These are phyloP conservation scores for Pheosia gnoma DNA, from an alignment of 2,888 invertebrate species.

Conservation along the genomic window DNA sequence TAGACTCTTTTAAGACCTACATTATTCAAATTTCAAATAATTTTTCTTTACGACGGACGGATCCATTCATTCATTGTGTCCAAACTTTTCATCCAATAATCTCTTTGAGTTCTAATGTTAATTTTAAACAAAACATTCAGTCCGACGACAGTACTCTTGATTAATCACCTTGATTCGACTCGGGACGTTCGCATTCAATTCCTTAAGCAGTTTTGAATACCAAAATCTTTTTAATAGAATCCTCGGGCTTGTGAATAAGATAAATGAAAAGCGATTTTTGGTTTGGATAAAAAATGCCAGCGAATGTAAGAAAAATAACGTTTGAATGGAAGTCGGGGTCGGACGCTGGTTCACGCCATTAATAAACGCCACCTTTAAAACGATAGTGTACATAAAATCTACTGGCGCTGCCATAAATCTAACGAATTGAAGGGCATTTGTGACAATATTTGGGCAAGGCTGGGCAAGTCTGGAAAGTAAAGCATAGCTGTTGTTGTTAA, in stretches of 20 bases:
- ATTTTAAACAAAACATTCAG: constrained; percentile 53
- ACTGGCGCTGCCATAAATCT: constrained; percentile 19
- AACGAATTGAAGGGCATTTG: background rate
- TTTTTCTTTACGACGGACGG: constrained; percentile 27
- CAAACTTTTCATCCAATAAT: constrained; percentile 43
- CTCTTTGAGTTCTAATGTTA: constrained; percentile 42
- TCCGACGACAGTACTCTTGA: constrained; percentile 48
- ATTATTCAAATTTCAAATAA: constrained; percentile 33
- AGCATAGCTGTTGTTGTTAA: background rate
- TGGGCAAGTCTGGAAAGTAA: background rate
- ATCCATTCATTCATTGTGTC: constrained; percentile 27
- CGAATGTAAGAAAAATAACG: constrained; percentile 45
- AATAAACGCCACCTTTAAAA: constrained; percentile 40
- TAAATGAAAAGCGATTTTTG: constrained; percentile 54
- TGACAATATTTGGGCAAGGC: background rate
- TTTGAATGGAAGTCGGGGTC: constrained; percentile 45
- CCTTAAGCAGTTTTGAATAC: constrained; percentile 62
- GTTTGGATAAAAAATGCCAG: constrained; percentile 53
- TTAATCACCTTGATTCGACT: constrained; percentile 61
- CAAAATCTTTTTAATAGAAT: constrained; percentile 67
- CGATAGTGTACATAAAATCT: constrained; percentile 20
- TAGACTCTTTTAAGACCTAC: constrained; percentile 22
- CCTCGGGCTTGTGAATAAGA: constrained; percentile 50
- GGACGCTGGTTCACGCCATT: constrained; percentile 40
- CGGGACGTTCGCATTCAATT: constrained; percentile 62